phyloP scores from a whole-genome alignment of 2,888 invertebrate genomes.

The Flexamia atlantica region DNA sequence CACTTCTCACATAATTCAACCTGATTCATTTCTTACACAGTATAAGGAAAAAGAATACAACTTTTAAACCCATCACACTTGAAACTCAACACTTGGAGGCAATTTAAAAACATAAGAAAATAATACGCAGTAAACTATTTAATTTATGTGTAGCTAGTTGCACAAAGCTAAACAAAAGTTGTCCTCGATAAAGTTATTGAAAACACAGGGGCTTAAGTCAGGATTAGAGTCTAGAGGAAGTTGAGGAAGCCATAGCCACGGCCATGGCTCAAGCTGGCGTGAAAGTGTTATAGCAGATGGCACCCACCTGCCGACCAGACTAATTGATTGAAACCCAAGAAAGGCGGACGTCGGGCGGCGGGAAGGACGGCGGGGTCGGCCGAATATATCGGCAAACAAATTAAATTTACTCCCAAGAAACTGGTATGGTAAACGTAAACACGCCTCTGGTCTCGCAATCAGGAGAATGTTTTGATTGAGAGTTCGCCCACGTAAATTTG shows the following conservation, averaged over 20 bases:
- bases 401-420: not conserved
- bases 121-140: too few species aligned
- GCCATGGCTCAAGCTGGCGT: constrained; percentile 35
- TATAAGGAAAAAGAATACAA: too few species aligned
- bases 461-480: not conserved
- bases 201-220: too few species aligned
- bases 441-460: not conserved
- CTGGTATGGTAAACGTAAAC: not conserved
- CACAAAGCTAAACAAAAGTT: too few species aligned
- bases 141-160: too few species aligned
- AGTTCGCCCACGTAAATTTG: not conserved
- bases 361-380: not conserved
- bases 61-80: too few species aligned
- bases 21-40: too few species aligned
- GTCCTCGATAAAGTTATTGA: too few species aligned
- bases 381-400: constrained; percentile 8
- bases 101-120: too few species aligned
- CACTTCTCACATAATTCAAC: too few species aligned
- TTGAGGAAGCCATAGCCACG: constrained; percentile 16
- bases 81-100: too few species aligned
- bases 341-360: not conserved
- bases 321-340: constrained; percentile 33
- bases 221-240: not conserved
- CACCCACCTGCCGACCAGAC: constrained; percentile 10
- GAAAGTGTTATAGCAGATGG: constrained; percentile 35